phyloP scores from a whole-genome alignment of 2,797 vertebrate genomes.

The Novumbra hubbsi region DNA sequence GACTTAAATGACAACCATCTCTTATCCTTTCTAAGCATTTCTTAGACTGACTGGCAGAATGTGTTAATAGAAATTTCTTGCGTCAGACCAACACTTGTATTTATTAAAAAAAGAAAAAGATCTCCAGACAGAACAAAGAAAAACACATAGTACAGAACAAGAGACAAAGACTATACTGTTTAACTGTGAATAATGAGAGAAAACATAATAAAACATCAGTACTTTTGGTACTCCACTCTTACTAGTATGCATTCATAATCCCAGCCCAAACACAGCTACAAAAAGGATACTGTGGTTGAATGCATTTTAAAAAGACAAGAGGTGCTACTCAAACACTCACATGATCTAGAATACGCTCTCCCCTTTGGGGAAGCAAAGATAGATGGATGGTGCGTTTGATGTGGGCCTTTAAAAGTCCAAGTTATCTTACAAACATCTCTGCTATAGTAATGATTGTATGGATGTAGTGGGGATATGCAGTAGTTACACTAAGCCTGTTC shows the following conservation, averaged over 20 bases:
- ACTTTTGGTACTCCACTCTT: conserved; percentile 63
- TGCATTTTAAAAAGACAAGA: conserved; percentile 51
- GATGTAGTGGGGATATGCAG: conserved; percentile 28
- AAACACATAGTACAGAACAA: conserved; percentile 57
- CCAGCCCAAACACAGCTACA: conserved; percentile 59
- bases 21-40: conserved; percentile 33
- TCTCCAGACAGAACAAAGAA: conserved; percentile 63
- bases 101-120: conserved; percentile 37
- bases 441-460: conserved; percentile 30
- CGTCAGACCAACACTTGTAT: conserved; percentile 47
- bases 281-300: conserved; percentile 46
- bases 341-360: conserved; percentile 58
- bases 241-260: conserved; percentile 59
- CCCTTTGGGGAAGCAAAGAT: conserved; percentile 52
- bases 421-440: conserved; percentile 43
- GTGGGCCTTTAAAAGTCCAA: conserved; percentile 65
- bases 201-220: conserved; percentile 59
- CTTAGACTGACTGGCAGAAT: conserved; percentile 25
- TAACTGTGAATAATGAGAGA: conserved; percentile 63
- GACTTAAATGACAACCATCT: conserved; percentile 3
- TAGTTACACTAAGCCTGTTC: conserved; percentile 43
- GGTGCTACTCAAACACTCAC: conserved; percentile 62
- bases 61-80: conserved; percentile 46
- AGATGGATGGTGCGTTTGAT: conserved; percentile 55
- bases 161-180: conserved; percentile 66